Evolutionary conservation across 2,888 invertebrate species (phyloP), one percentile per base, ranked within the genome.

Genomic region (Oxystoma pomonae): DNA sequence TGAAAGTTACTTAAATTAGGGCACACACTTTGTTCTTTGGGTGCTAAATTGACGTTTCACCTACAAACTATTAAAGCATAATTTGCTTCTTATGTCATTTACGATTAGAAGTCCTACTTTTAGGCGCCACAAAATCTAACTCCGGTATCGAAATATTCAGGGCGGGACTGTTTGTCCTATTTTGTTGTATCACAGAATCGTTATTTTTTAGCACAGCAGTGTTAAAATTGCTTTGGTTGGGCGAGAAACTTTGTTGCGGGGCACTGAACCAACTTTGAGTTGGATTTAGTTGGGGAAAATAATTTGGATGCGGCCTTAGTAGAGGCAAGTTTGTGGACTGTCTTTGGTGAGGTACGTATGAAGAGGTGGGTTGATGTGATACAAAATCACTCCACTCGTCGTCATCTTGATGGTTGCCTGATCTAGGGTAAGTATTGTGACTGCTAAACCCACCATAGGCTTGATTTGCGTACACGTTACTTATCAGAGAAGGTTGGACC

Each of bases 331-430:
- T 78, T 78, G 72, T 79, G 78, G 17, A 53, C n/a, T 53, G 53
- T 16, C 19, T 16, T 9, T 53, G 19, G 7, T 16, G 19, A 5
- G 53, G 7, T 5, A 19, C 53, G 16, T 53, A 9, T 16, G n/a
- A 19, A 16, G 19, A 53, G 7, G 53, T 67, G 51, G 82, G 79
- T 9, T 78, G 77, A 70, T 81, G 82, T n/a, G 83, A 84, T 2
- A 84, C 82, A 74, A 84, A 85, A 70, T 85, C 84, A 1, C 82
- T 82, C 84, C 84, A 85, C 67, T 85, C 84, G 62, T 83, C 84
- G 20, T 84, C 84, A 50, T 78, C 78, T 19, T 69, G 67, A 1
- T 57, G 16, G 12, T 35, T 35, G 35, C 35, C 35, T 35, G 12
- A 35, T 12, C 35, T 35, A 35, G 49, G 12, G 22, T 57, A 17